Evolutionary conservation across 2,113 vertebrate species (phyloP).

Genomic region (Oplegnathus fasciatus): DNA sequence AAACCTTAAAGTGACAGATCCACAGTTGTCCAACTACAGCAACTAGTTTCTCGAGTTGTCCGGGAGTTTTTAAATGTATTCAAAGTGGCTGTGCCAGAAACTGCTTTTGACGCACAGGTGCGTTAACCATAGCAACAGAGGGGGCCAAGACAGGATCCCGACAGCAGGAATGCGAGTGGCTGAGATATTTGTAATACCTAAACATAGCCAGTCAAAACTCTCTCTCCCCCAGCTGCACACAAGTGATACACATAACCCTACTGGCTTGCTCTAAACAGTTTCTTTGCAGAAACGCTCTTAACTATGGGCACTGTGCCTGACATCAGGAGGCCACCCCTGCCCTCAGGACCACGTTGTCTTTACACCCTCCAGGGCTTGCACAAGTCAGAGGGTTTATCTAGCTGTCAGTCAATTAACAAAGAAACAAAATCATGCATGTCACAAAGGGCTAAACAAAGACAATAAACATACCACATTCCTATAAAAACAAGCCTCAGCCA

Average conservation of each 20-base stretch:
- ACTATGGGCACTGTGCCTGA: constrained; percentile 33
- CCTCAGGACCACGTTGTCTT: constrained; percentile 47
- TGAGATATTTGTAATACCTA: constrained; percentile 83
- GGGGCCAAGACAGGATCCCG: constrained; percentile 59
- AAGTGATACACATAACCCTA: constrained; percentile 72
- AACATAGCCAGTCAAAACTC: constrained; percentile 82
- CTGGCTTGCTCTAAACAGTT: constrained; percentile 69
- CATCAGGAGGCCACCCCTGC: constrained; percentile 45
- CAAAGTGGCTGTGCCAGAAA: constrained; percentile 34
- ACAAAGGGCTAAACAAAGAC: constrained; percentile 66
- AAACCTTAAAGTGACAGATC: not conserved
- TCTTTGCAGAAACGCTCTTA: constrained; percentile 57
- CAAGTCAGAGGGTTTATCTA: constrained; percentile 58
- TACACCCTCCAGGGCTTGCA: constrained; percentile 35
- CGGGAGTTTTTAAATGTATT: constrained; percentile 1
- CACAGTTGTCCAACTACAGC: not conserved
- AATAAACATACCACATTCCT: constrained; percentile 67
- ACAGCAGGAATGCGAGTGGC: constrained; percentile 75
- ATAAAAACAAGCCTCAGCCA: constrained; percentile 66
- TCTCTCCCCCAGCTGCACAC: constrained; percentile 74
- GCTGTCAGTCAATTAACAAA: constrained; percentile 69
- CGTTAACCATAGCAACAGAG: constrained; percentile 71
- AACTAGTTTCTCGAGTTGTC: constrained; percentile 8
- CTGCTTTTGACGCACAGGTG: constrained; percentile 74
- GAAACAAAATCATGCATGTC: constrained; percentile 62